Evolutionary conservation across 2,888 invertebrate species (phyloP), one percentile per base, ranked within the genome.

Genomic region (Rhagonycha lutea): DNA sequence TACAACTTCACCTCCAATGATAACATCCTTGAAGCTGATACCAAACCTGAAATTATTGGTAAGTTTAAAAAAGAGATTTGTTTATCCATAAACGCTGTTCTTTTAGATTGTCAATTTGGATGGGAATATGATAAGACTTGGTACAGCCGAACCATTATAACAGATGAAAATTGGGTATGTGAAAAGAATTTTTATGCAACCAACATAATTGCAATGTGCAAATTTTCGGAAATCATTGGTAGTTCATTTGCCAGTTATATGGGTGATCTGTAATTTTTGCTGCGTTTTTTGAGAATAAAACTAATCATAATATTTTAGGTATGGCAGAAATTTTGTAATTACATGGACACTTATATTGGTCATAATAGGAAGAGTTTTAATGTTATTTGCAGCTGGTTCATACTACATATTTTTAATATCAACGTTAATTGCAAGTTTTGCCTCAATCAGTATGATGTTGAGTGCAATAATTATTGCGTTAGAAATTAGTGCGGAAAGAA

Each of bases 131-230:
- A 91, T 84, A 85, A 81, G 74, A 87, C 87, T 3, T 91, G 90
- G 89, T 91, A 89, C 82, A 85, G 85, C 32, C 82, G 83, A 77
- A 91, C 91, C 12, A 88, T 89, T 72, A 88, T 89, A 8, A 88
- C 89, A 3, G 86, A 89, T 76, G 88, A 90, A 84, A 82, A 91
- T 83, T 91, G 91, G 91, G 90, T 91, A 14, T 91, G 91, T 82
- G 88, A 89, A 47, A 88, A 89, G 81, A 88, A 89, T 79, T 85
- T 90, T 79, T 88, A 89, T 80, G 89, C 89, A 72, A 89, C 91
- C 74, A 90, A 91, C 85, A 87, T 89, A 60, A 89, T 91, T 81
- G 89, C 89, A 61, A 86, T 89, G 80, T 86, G 87, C 75, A 89
- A 89, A 80, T 85, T 90, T 72, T 90, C 90, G 32, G 90, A 91